A percentile compares a stretch with the other conserved stretches of the same genome.
These are phyloP conservation scores for Amphimedon queenslandica DNA, from an alignment of 37 sponge, comb jelly and placozoan species.

Conservation along the genomic window DNA sequence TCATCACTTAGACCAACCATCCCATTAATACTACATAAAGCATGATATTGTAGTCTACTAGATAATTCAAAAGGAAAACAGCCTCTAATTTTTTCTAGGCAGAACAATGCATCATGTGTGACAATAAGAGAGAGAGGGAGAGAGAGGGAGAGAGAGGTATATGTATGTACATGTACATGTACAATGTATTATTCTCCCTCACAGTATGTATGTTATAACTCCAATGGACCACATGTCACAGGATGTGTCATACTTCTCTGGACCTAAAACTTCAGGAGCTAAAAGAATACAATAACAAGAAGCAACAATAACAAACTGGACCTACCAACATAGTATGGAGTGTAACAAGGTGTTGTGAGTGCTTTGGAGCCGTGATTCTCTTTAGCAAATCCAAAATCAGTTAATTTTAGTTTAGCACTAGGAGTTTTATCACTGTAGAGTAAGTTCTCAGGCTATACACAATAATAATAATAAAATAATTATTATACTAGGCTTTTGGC, in stretches of 20 bases:
- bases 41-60: too few species aligned
- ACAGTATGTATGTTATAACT: conserved; percentile 95
- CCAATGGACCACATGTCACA: conserved; percentile 99
- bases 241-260: conserved; percentile 93
- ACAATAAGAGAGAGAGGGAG: not conserved
- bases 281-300: not conserved
- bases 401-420: conserved; percentile 69
- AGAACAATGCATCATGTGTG: too few species aligned
- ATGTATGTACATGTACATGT: not conserved
- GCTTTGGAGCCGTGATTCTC: conserved; percentile 58
- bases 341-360: conserved; percentile 89
- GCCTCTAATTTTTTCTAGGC: too few species aligned
- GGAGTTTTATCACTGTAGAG: conserved; percentile 43
- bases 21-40: too few species aligned
- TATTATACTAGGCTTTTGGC: not conserved
- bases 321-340: conserved; percentile 95
- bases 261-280: conserved; percentile 98
- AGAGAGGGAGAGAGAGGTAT: not conserved
- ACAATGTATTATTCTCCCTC: conserved; percentile 7
- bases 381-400: conserved; percentile 98
- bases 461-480: conserved; percentile 8
- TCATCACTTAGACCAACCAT: too few species aligned
- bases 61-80: too few species aligned
- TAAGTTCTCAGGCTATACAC: conserved; percentile 84
- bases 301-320: not conserved